These are phyloP conservation scores for Ginglymostoma cirratum DNA, from an alignment of 2,113 vertebrate species.

Conservation along the genomic window DNA sequence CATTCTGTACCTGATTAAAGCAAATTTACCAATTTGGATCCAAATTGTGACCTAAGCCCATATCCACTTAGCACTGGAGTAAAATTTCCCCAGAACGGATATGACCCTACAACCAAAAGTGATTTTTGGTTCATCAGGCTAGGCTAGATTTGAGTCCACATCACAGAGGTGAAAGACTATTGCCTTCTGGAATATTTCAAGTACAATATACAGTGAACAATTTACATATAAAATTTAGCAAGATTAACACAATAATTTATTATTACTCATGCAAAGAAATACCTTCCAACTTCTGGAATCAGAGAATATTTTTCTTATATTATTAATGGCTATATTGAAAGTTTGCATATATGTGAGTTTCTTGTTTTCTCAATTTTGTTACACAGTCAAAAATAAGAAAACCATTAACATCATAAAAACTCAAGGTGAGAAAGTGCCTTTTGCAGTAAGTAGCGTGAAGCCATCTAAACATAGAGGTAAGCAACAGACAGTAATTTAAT, in stretches of 20 bases:
- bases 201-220: not conserved
- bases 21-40: not conserved
- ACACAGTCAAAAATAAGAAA: not conserved
- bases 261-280: not conserved
- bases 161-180: not conserved
- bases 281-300: not conserved
- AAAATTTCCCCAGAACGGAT: not conserved
- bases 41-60: not conserved
- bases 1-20: not conserved
- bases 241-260: not conserved
- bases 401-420: not conserved
- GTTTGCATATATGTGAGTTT: not conserved
- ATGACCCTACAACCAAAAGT: not conserved
- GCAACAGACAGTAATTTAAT: not conserved
- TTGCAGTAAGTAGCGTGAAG: not conserved
- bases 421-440: not conserved
- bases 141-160: not conserved
- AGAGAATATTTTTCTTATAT: not conserved
- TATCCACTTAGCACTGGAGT: not conserved
- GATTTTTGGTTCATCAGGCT: not conserved
- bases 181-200: not conserved
- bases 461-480: not conserved
- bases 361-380: not conserved
- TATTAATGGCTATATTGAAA: not conserved
- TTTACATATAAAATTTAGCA: not conserved